Evolutionary conservation across 2,797 vertebrate species (phyloP), one percentile per base, ranked within the genome.

Genomic region (Valencia hispanica): DNA sequence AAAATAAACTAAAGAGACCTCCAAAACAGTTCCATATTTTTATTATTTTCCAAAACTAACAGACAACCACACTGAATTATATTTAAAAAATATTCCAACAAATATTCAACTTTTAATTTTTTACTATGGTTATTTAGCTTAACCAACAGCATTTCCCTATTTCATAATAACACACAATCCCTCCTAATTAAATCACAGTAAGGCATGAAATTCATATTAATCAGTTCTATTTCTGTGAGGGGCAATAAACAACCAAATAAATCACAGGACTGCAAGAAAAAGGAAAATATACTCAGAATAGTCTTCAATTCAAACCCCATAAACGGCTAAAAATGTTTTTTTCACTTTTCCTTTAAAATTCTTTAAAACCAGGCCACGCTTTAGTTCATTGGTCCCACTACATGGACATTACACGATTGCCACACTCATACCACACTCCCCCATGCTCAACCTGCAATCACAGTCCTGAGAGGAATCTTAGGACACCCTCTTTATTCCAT

Each of bases 101-200:
- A 18, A 20, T 34, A 3, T 34, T 48, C 30, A 20, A 11, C 32
- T 75, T 14, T 17, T 1, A 1, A 25, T 68, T 78, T 78, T 1
- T 22, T 74, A 27, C 66, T 50, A 5, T 20, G 39, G 50, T 68
- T 43, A 65, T 77, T 66, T 47, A 27, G 74, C 32, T 55, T 43
- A 30, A 45, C 22, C 45, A 68, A 51, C 27, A 70, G 17, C 1
- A 50, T 79, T 82, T 51, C 36, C 63, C 70, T 1, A 8, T 77
- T 65, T 68, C 68, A 25, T 71, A 74, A 73, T 15, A 41, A 30
- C 32, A 74, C 25, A 36, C 36, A 69, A 78, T 68, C 14, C 12
- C 20, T 27, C 55, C 34, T 65, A 69, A 81, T 79, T 66, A 70
- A 78, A 79, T 75, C 47, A 51, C 45, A 80, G 76, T 74, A 68